Percentiles rank a stretch among this genome's conserved stretches.
Evolutionary conservation across 2,888 invertebrate species (phyloP).

Genomic region (Hirtodrosophila confusa): DNA sequence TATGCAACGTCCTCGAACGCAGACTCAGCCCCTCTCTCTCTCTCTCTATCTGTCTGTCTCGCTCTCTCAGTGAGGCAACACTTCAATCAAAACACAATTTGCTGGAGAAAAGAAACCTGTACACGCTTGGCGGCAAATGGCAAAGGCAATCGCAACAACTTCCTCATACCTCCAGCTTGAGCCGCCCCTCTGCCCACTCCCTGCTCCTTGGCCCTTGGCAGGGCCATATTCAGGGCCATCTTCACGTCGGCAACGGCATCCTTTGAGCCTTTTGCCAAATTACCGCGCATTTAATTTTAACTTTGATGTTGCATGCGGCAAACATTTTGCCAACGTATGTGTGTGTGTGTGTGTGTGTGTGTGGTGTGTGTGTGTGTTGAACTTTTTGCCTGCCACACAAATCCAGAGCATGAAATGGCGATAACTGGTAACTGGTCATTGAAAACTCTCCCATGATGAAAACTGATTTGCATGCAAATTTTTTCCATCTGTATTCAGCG

Average conservation of each 20-base stretch:
- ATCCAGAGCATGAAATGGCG: slow-evolving; percentile 60
- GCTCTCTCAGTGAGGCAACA: slow-evolving; percentile 21
- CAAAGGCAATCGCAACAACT: slow-evolving; percentile 55
- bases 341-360: slow-evolving; percentile 37
- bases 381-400: slow-evolving; percentile 21
- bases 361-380: slow-evolving; percentile 25
- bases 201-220: slow-evolving; percentile 1
- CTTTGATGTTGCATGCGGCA: slow-evolving; percentile 83
- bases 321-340: slow-evolving; percentile 66
- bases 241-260: slow-evolving; percentile 76
- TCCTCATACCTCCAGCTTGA: slow-evolving; percentile 30
- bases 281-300: slow-evolving; percentile 83
- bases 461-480: slow-evolving; percentile 70
- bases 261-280: slow-evolving; percentile 82
- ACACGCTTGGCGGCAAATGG: slow-evolving; percentile 67
- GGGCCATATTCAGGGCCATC: slow-evolving; percentile 53
- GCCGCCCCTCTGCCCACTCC: not conserved
- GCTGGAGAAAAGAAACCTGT: slow-evolving; percentile 55
- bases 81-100: slow-evolving; percentile 80
- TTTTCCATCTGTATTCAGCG: slow-evolving; percentile 5
- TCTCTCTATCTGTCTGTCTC: too few species aligned
- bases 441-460: slow-evolving; percentile 21
- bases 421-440: slow-evolving; percentile 51
- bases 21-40: not conserved
- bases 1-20: slow-evolving; percentile 27